A percentile compares a stretch with the other conserved stretches of the same genome.
Conservation (phyloP, 2,888 invertebrate species). For the Galerucella pusilla region DNA sequence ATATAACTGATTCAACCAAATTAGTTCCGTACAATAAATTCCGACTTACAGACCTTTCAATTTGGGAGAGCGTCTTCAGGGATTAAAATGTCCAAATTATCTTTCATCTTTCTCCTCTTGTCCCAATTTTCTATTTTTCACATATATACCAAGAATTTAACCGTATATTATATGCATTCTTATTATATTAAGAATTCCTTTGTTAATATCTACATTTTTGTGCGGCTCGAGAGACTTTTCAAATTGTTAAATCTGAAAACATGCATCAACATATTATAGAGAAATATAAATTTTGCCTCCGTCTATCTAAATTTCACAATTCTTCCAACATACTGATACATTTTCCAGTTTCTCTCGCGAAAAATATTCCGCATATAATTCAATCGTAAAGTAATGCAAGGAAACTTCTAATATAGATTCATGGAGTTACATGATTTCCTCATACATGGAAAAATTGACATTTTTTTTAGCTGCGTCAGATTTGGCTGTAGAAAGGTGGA, state of each 20-base stretch:
- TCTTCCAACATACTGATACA: slow-evolving; percentile 8
- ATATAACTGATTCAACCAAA: background rate
- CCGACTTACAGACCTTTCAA: background rate
- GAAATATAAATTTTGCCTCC: too few relatives aligned
- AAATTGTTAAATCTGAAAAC: background rate
- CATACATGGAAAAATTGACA: slow-evolving; percentile 23
- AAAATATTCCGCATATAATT: slow-evolving; percentile 13
- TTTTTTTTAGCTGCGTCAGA: slow-evolving; percentile 16
- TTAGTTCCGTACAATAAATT: slow-evolving; percentile 16
- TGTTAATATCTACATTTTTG: background rate
- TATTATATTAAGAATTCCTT: slow-evolving; percentile 15
- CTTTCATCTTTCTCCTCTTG: slow-evolving; percentile 15
- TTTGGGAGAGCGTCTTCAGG: slow-evolving; percentile 9
- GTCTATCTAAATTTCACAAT: background rate
- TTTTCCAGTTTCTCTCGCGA: slow-evolving; percentile 2
- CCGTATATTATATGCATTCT: background rate
- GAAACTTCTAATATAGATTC: slow-evolving; percentile 11
- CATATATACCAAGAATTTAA: background rate
- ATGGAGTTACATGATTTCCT: slow-evolving; percentile 15
- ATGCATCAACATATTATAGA: background rate
- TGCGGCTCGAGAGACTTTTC: too few relatives aligned
- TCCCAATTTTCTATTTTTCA: slow-evolving; percentile 8
- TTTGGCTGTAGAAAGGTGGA: background rate
- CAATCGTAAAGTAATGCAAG: slow-evolving; percentile 1
- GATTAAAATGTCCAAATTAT: slow-evolving; percentile 18